Evolutionary conservation across 1,140 invertebrate genomes (phyloP), one percentile per base, ranked within the genome.

Genomic region (Acromyrmex heyeri): DNA sequence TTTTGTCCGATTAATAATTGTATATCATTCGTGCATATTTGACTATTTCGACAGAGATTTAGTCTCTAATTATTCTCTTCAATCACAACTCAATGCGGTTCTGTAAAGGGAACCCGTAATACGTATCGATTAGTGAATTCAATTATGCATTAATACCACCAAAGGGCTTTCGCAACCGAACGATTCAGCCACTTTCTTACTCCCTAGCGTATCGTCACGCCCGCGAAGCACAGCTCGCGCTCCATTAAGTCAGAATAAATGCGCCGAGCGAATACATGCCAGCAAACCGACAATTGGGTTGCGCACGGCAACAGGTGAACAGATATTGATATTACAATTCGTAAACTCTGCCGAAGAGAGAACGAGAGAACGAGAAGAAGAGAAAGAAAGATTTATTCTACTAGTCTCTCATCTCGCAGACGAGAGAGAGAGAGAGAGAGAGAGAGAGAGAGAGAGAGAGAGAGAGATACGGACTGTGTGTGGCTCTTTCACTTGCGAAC

Each of bases 251-350:
- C 79, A 34, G 55, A 83, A 83, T 83, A 73, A 83, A 83, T 83
- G 79, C 69, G 55, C 67, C 38, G 18, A 61, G 55, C 69, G 67
- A 73, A 73, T 73, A 73, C 79, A 73, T 38, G 67, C 79, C 61
- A 53, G 61, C 75, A 21, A 81, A 67, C 77, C 30, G 64, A 64
- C 64, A 73, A 77, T 77, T 81, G 78, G 64, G 85, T 81, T 69
- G 69, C 69, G 38, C 83, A 77, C 72, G 72, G 88, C 88, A 90
- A 90, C 88, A 90, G 88, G 88, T 90, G 88, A 89, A 61, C 57
- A 75, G 88, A 90, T 90, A 90, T 90, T 75, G 88, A 90, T 90
- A 90, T 90, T 89, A 89, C 85, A 87, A 90, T 89, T 89, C 77
- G 78, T 82, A 61, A 87, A 87, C 87, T 89, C 78, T 55, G 77